These are phyloP conservation scores for Buphagus erythrorhynchus DNA, from an alignment of 2,797 vertebrate genomes.

Conservation along the genomic window DNA sequence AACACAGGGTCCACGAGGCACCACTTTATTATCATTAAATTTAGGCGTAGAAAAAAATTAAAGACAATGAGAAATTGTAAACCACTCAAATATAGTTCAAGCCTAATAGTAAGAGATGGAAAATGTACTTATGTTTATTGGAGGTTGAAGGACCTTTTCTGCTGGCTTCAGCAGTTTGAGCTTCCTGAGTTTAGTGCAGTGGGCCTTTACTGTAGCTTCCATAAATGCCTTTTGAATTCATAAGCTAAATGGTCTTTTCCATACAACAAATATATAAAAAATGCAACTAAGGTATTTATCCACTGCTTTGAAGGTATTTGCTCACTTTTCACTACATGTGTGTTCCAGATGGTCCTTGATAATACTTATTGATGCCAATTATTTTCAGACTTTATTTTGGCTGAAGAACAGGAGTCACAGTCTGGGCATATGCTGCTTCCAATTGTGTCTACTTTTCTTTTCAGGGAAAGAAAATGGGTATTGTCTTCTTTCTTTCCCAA, in stretches of 20 bases:
- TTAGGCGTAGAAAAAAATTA: neutral
- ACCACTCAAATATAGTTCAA: neutral
- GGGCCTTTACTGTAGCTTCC: neutral
- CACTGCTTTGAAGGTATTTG: neutral
- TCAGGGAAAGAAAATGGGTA: neutral
- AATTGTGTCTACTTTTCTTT: neutral
- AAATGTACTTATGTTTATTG: neutral
- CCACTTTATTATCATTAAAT: neutral
- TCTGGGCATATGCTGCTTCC: neutral
- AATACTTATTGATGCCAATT: conserved; percentile 3
- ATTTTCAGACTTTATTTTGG: conserved; percentile 42
- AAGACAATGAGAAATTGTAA: neutral
- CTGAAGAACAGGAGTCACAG: neutral
- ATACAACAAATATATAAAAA: neutral
- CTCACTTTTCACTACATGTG: neutral
- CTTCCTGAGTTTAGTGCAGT: neutral
- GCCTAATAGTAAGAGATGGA: neutral
- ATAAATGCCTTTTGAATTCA: neutral
- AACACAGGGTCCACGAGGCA: neutral
- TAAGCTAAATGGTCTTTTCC: neutral
- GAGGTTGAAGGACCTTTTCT: neutral
- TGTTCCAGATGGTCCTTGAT: conserved; percentile 23
- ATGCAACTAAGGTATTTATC: neutral
- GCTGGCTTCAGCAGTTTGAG: neutral
- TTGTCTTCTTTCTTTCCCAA: neutral